Conservation (phyloP, 2,113 vertebrate species). For the Otolemur garnettii region DNA sequence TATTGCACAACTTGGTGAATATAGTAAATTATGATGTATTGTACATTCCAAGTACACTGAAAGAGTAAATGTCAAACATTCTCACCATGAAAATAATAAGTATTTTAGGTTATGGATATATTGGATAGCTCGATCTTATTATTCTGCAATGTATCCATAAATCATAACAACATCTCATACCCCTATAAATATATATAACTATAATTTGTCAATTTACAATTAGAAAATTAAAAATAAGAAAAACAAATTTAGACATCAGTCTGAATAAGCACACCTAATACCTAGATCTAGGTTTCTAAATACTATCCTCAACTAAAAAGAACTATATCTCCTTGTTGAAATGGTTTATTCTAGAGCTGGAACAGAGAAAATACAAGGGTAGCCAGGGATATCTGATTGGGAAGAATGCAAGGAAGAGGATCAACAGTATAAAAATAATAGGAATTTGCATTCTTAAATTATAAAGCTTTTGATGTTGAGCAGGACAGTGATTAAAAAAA, state of each 20-base stretch:
- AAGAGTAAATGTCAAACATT: not conserved
- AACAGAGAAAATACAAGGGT: not conserved
- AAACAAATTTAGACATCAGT: not conserved
- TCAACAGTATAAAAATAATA: not conserved
- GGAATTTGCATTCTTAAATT: not conserved
- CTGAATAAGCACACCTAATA: not conserved
- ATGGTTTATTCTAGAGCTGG: not conserved
- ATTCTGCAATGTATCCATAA: not conserved
- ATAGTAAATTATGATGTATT: not conserved
- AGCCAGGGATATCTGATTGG: not conserved
- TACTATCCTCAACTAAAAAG: not conserved
- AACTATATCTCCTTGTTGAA: not conserved
- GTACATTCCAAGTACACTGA: not conserved
- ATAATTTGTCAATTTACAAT: not conserved
- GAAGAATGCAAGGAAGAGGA: not conserved
- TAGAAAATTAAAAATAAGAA: not conserved
- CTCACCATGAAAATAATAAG: not conserved
- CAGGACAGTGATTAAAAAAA: conserved; percentile 18
- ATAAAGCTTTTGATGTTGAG: not conserved
- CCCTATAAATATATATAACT: not conserved
- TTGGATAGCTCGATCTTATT: not conserved
- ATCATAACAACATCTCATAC: not conserved
- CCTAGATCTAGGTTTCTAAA: conserved; percentile 35
- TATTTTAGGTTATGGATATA: not conserved
- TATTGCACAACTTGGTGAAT: not conserved